phyloP scores from a whole-genome alignment of 2,113 vertebrate species.

The Mionectes macconnelli region DNA sequence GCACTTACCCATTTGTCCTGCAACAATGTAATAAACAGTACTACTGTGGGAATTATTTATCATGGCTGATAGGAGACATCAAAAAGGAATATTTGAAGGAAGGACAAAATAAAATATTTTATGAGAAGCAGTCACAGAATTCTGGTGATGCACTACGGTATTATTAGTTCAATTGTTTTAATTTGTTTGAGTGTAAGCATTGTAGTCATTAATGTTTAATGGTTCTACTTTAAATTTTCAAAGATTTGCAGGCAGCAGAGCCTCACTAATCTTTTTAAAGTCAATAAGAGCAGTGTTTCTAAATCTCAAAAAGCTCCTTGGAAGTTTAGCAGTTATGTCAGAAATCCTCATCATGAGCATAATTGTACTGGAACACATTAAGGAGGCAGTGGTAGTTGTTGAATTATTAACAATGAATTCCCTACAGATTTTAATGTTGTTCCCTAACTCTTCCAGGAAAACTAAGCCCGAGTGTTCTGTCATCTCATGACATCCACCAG shows the following conservation, averaged over 20 bases:
- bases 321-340: background rate
- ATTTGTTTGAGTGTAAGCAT: background rate
- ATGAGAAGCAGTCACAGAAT: background rate
- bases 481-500: background rate
- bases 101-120: background rate
- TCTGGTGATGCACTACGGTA: background rate
- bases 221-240: background rate
- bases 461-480: background rate
- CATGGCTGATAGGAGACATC: background rate
- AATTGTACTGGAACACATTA: background rate
- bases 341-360: background rate
- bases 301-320: background rate
- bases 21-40: background rate
- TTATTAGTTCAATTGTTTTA: background rate
- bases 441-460: background rate
- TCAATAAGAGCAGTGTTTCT: background rate
- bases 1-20: background rate
- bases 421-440: background rate
- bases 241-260: background rate
- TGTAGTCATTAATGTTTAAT: background rate
- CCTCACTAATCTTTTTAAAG: constrained; percentile 3
- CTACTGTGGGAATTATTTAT: background rate
- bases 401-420: background rate
- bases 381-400: background rate
- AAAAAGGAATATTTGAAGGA: background rate